Percentiles rank a stretch among this genome's conserved stretches.
These are phyloP conservation scores for Fringilla coelebs DNA, from an alignment of 2,797 vertebrate species.

Conservation along the genomic window DNA sequence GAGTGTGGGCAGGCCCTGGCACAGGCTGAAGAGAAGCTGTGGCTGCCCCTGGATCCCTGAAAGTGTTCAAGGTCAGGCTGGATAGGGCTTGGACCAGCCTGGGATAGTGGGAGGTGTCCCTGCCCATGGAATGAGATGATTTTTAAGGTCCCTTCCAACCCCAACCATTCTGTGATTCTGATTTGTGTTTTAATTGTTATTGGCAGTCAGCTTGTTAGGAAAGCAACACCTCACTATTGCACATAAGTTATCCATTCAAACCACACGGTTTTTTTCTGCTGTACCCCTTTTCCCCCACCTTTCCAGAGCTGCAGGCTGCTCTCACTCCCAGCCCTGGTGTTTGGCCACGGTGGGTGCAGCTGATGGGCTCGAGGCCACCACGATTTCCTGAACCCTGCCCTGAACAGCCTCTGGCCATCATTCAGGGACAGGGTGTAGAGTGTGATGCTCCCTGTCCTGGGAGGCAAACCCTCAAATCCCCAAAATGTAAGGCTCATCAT, in stretches of 20 bases:
- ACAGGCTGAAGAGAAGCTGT: background rate
- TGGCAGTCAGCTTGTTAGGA: background rate
- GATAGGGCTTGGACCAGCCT: fast-evolving
- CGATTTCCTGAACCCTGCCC: background rate
- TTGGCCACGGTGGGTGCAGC: fast-evolving
- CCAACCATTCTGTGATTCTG: background rate
- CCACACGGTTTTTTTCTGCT: background rate
- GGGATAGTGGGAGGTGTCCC: fast-evolving
- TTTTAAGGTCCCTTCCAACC: background rate
- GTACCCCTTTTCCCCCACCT: background rate
- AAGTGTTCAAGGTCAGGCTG: fast-evolving
- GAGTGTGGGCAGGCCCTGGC: background rate
- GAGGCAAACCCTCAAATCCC: background rate
- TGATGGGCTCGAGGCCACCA: background rate
- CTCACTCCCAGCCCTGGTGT: background rate
- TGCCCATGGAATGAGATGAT: background rate
- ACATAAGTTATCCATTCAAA: background rate
- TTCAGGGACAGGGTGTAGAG: background rate
- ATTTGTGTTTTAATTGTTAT: background rate
- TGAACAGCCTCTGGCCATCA: background rate
- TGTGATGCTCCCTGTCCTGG: background rate
- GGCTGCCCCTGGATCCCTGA: background rate
- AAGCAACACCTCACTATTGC: background rate
- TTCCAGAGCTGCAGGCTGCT: background rate
- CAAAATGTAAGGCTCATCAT: background rate